Conservation (phyloP, 2,797 vertebrate genomes). For the Periparus ater region DNA sequence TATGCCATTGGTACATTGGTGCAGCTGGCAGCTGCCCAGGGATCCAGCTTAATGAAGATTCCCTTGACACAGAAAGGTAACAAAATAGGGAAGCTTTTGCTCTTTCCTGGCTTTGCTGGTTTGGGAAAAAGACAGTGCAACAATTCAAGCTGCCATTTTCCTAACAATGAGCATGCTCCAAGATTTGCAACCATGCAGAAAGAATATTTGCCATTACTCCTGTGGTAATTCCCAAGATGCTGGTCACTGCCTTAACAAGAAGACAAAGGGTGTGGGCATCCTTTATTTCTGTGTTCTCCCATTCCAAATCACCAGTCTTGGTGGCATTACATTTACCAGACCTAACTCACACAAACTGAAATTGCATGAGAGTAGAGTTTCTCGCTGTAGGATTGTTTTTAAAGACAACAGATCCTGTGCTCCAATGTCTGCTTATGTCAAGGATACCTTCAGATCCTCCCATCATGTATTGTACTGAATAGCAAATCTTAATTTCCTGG, state of each 20-base stretch:
- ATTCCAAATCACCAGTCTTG: neutral
- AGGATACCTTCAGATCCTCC: neutral
- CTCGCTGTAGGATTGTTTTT: neutral
- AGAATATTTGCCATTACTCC: neutral
- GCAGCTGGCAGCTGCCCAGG: neutral
- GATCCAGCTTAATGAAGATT: neutral
- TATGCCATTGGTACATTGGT: neutral
- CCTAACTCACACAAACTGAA: neutral
- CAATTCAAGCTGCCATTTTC: neutral
- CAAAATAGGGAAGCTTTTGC: neutral
- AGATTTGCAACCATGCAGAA: neutral
- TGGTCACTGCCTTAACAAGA: neutral
- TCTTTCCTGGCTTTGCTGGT: neutral
- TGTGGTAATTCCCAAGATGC: neutral
- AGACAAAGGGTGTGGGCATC: rapidly evolving
- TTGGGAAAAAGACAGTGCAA: neutral
- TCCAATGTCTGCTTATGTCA: neutral
- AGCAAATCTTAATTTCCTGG: neutral
- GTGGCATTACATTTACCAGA: neutral
- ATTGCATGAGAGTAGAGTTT: neutral
- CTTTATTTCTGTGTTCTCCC: neutral
- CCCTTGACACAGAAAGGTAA: neutral
- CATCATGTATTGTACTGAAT: neutral
- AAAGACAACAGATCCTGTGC: neutral
- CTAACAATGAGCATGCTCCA: neutral